These are phyloP conservation scores for Capra hircus DNA, from an alignment of 2,113 vertebrate genomes.

Conservation along the genomic window DNA sequence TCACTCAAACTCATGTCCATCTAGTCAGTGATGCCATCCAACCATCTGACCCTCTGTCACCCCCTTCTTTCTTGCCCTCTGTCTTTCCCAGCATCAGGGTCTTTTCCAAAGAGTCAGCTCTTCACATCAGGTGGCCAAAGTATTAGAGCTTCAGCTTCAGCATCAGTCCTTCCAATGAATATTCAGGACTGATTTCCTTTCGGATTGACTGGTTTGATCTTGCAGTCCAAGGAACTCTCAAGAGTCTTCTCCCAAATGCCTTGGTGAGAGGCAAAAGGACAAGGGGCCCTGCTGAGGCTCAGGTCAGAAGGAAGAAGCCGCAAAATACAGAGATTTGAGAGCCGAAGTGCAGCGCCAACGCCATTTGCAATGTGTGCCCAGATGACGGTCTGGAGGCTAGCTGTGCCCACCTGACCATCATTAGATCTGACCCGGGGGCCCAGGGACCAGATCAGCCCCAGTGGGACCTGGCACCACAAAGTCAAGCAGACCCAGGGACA, in stretches of 20 bases:
- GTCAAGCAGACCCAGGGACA: background rate
- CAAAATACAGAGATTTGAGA: background rate
- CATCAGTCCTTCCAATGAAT: background rate
- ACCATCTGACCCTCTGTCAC: background rate
- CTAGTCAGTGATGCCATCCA: background rate
- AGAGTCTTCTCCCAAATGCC: background rate
- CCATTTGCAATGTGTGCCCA: background rate
- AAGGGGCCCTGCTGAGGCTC: no score
- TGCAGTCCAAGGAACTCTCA: background rate
- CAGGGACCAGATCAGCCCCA: background rate
- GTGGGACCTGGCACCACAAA: background rate
- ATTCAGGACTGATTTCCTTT: background rate
- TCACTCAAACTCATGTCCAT: background rate
- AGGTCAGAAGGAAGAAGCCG: background rate
- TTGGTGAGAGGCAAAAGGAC: rapidly evolving
- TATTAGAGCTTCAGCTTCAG: background rate
- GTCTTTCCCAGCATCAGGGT: no score
- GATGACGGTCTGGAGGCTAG: background rate
- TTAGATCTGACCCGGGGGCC: background rate
- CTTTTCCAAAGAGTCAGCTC: no score
- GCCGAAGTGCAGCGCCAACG: no score
- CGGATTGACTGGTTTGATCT: background rate
- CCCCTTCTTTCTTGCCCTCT: no score
- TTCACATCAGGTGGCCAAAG: no score
- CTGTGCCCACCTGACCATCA: background rate